Conservation (phyloP, 2,888 invertebrate species). For the Andrena hattorfiana region DNA sequence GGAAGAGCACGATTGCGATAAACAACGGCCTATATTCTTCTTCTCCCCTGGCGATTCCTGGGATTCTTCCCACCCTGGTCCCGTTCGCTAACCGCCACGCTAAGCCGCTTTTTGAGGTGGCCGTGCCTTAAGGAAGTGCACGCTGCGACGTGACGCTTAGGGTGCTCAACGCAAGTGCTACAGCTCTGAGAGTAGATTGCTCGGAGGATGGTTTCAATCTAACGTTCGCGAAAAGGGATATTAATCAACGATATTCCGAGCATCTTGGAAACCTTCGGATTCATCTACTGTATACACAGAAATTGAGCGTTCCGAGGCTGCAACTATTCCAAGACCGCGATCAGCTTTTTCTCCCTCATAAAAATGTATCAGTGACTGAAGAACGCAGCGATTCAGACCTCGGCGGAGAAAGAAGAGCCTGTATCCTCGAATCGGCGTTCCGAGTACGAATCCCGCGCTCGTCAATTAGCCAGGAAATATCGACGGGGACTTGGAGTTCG, state of each 20-base stretch:
- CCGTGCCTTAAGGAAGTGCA: not conserved
- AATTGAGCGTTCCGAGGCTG: not conserved
- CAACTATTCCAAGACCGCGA: not conserved
- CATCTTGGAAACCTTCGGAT: too few relatives aligned
- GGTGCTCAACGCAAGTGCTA: not conserved
- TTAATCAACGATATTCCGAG: too few relatives aligned
- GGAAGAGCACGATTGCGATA: slow-evolving; percentile 27
- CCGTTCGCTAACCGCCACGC: not conserved
- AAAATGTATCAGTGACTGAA: not conserved
- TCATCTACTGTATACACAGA: too few relatives aligned
- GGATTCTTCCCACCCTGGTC: slow-evolving; percentile 19
- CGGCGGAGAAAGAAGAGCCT: not conserved
- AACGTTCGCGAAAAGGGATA: too few relatives aligned
- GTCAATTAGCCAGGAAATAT: slow-evolving; percentile 16
- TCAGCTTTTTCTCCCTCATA: not conserved
- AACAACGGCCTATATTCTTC: slow-evolving; percentile 35
- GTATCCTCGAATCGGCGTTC: not conserved
- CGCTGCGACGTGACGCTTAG: not conserved
- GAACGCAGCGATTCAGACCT: not conserved
- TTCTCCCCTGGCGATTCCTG: slow-evolving; percentile 5
- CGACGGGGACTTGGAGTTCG: not conserved
- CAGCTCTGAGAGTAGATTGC: not conserved
- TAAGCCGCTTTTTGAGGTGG: slow-evolving; percentile 18
- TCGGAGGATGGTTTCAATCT: not conserved
- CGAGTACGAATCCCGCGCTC: not conserved